Percentiles rank a stretch among this genome's conserved stretches.
Conservation (phyloP, 2,888 invertebrate genomes). For the Andrena bucephala region DNA sequence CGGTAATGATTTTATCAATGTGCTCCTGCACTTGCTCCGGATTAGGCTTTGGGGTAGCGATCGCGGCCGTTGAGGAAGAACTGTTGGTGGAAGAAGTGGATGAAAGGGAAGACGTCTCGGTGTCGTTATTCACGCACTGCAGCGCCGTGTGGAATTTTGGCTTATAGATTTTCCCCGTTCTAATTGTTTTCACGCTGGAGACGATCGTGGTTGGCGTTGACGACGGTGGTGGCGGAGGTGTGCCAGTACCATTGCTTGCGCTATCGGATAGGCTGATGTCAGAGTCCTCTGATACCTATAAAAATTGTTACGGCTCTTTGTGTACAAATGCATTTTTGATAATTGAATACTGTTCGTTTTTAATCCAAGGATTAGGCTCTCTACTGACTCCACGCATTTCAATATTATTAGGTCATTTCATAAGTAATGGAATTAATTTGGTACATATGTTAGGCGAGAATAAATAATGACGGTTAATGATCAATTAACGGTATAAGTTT, state of each 20-base stretch:
- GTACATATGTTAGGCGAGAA: too few species aligned
- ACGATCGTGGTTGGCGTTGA: constrained; percentile 54
- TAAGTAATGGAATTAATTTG: too few species aligned
- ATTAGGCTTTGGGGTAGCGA: constrained; percentile 84
- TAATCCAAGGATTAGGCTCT: too few species aligned
- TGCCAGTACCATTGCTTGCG: constrained; percentile 82
- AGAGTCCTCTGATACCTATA: constrained; percentile 82
- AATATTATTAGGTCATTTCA: too few species aligned
- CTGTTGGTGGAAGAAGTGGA: constrained; percentile 67
- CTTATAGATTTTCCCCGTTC: constrained; percentile 87
- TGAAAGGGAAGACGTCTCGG: constrained; percentile 73
- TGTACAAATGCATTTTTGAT: too few species aligned
- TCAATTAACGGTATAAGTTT: too few species aligned
- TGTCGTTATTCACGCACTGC: constrained; percentile 76
- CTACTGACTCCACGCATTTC: too few species aligned
- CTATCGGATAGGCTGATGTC: constrained; percentile 82
- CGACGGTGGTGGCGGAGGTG: constrained; percentile 80
- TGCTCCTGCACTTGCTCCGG: constrained; percentile 92
- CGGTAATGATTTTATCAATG: constrained; percentile 95
- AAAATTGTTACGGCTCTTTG: constrained; percentile 20
- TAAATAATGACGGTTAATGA: too few species aligned
- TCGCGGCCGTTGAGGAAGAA: constrained; percentile 58
- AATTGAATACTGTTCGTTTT: too few species aligned
- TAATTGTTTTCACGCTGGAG: constrained; percentile 74
- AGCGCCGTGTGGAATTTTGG: constrained; percentile 91